Conservation (phyloP, 2,113 vertebrate genomes). For the Canis aureus region DNA sequence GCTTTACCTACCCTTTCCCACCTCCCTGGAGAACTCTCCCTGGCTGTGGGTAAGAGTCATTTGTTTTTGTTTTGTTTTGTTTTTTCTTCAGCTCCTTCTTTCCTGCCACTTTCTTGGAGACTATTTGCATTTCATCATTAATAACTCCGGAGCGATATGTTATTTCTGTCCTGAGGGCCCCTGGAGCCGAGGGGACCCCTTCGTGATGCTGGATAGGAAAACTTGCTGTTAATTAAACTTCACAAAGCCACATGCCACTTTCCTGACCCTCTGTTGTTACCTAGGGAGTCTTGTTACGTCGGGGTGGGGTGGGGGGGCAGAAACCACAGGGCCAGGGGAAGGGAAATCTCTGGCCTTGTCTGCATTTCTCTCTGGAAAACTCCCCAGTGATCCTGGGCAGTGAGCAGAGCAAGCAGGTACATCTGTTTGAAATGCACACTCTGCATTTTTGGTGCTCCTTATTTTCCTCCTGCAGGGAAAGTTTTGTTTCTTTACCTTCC, state of each 20-base stretch:
- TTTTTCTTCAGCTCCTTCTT: slow-evolving; percentile 26
- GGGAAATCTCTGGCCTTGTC: neutral
- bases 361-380: slow-evolving; percentile 48
- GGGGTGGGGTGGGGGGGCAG: neutral
- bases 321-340: slow-evolving; percentile 11
- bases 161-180: slow-evolving; percentile 47
- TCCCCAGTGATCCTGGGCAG: neutral
- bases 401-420: neutral
- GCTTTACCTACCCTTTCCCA: neutral
- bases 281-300: slow-evolving; percentile 30
- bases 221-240: slow-evolving; percentile 63
- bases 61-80: slow-evolving; percentile 38
- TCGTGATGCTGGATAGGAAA: slow-evolving; percentile 1
- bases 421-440: slow-evolving; percentile 26
- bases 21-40: neutral
- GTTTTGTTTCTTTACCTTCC: slow-evolving; percentile 57
- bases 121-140: slow-evolving; percentile 54
- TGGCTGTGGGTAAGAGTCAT: neutral
- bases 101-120: neutral
- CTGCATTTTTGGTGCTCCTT: neutral
- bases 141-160: slow-evolving; percentile 24
- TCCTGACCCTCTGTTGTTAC: neutral
- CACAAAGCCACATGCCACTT: neutral
- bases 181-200: neutral
- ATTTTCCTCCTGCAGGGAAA: slow-evolving; percentile 15